These are phyloP conservation scores for Ruditapes philippinarum DNA, from an alignment of 1,140 invertebrate species.

Conservation along the genomic window DNA sequence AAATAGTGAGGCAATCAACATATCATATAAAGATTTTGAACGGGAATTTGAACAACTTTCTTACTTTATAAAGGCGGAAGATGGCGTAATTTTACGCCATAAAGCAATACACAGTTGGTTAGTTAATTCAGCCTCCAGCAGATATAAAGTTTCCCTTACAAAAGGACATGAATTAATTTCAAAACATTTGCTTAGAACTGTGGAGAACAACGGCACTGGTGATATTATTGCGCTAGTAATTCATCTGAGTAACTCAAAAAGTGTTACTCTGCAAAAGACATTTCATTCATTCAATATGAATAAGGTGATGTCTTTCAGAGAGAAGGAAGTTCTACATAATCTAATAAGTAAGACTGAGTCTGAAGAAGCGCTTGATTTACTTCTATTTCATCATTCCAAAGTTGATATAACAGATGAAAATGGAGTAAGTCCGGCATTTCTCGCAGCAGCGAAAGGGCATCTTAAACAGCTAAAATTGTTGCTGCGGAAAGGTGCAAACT, in stretches of 20 bases:
- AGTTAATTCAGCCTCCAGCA: neutral
- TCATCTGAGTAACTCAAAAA: neutral
- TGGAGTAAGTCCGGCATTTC: neutral
- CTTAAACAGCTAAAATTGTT: neutral
- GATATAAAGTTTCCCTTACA: neutral
- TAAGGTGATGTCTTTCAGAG: neutral
- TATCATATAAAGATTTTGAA: neutral
- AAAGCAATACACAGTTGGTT: neutral
- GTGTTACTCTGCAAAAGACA: neutral
- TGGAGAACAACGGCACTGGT: no score
- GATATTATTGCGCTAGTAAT: neutral
- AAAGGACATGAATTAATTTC: neutral
- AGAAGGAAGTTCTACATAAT: neutral
- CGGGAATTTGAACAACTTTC: neutral
- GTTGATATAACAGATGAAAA: neutral
- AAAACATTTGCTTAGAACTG: neutral
- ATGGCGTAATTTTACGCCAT: neutral
- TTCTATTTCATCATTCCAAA: neutral
- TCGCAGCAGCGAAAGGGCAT: neutral
- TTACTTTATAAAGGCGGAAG: neutral
- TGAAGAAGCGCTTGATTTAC: neutral
- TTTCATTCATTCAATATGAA: neutral
- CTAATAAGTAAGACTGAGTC: neutral
- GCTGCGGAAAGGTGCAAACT: neutral
- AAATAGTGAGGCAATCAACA: neutral